A percentile compares a stretch with the other conserved stretches of the same genome.
phyloP scores from a whole-genome alignment of 2,797 vertebrate species.

The Limnodromus scolopaceus region DNA sequence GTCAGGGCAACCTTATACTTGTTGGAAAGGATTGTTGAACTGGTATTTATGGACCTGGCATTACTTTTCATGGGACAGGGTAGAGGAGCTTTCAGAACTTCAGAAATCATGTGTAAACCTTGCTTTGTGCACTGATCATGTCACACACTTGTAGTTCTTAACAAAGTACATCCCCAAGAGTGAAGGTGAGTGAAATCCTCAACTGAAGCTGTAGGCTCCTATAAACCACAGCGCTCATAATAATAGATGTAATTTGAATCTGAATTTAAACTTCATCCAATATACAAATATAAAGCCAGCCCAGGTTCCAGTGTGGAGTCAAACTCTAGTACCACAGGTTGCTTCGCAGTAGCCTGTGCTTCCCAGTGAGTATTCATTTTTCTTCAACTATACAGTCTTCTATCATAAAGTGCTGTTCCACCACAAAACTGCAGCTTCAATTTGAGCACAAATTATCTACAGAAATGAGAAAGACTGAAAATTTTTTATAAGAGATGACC shows the following conservation, averaged over 20 bases:
- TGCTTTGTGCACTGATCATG: background rate
- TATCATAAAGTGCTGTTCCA: background rate
- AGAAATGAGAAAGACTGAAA: background rate
- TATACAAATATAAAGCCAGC: background rate
- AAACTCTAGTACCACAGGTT: background rate
- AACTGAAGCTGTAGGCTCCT: background rate
- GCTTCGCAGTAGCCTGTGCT: background rate
- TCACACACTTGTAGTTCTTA: background rate
- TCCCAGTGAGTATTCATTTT: background rate
- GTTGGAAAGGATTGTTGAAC: background rate
- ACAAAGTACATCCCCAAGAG: background rate
- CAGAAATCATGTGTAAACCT: background rate
- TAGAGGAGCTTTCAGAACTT: background rate
- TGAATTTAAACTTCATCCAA: background rate
- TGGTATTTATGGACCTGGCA: background rate
- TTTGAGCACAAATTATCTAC: background rate
- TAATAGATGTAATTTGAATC: background rate
- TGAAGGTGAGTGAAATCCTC: background rate
- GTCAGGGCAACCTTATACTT: background rate
- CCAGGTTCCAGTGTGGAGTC: background rate
- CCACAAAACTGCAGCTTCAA: background rate
- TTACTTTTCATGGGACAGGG: background rate
- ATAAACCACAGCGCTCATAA: background rate
- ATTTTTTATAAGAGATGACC: background rate
- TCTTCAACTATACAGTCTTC: background rate